A percentile compares a stretch with the other conserved stretches of the same genome.
Conservation (phyloP, 2,113 vertebrate genomes). For the Pyrgilauda ruficollis region DNA sequence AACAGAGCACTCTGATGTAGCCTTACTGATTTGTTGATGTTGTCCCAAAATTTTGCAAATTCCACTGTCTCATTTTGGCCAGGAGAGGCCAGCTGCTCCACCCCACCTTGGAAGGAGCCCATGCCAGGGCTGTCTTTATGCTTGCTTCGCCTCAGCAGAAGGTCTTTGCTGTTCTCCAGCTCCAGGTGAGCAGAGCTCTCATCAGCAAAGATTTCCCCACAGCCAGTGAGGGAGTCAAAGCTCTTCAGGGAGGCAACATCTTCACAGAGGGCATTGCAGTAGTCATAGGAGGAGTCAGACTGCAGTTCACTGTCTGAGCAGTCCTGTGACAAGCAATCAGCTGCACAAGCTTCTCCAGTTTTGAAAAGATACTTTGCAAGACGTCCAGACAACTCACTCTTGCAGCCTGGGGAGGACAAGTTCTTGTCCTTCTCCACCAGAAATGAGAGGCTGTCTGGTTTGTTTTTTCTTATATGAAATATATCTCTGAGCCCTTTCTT, state of each 20-base stretch:
- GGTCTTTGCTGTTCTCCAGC: constrained; percentile 54
- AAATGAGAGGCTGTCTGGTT: constrained; percentile 69
- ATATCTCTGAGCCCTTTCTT: constrained; percentile 83
- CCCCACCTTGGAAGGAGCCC: constrained; percentile 75
- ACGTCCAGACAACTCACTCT: not conserved
- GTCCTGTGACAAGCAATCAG: constrained; percentile 68
- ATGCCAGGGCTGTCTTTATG: constrained; percentile 52
- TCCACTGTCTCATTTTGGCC: constrained; percentile 73
- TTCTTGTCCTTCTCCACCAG: constrained; percentile 59
- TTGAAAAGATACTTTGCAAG: constrained; percentile 55
- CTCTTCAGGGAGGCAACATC: constrained; percentile 84
- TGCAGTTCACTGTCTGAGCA: constrained; percentile 74
- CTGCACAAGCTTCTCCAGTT: constrained; percentile 39
- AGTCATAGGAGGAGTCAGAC: constrained; percentile 77
- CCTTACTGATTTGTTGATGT: constrained; percentile 70
- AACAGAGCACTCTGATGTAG: constrained; percentile 68
- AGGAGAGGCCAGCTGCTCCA: constrained; percentile 78
- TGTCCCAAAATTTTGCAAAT: constrained; percentile 81
- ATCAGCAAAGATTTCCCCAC: constrained; percentile 88
- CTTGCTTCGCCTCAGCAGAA: constrained; percentile 33
- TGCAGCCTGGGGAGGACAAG: constrained; percentile 40
- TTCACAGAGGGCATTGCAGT: constrained; percentile 75
- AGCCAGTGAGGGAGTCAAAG: constrained; percentile 87
- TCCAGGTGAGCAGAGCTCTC: constrained; percentile 77
- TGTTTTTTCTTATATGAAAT: constrained; percentile 78